A percentile compares a stretch with the other conserved stretches of the same genome.
These are phyloP conservation scores for Cryptocheilus praepositus DNA, from an alignment of 2,888 invertebrate genomes.

Conservation along the genomic window DNA sequence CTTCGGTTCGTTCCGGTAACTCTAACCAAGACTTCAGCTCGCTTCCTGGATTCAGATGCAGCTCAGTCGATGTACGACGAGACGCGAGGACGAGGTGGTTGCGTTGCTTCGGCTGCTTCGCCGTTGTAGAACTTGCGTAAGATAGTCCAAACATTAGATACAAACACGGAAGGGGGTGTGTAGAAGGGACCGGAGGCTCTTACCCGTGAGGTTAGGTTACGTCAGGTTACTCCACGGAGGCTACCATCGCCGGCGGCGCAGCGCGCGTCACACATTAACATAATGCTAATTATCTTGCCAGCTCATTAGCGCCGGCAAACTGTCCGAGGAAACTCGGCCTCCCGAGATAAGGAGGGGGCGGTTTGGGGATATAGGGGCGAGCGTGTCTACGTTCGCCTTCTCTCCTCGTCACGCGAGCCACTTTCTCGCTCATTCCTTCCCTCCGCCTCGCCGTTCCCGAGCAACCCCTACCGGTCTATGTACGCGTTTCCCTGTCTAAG, in stretches of 20 bases:
- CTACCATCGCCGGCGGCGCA: constrained; percentile 26
- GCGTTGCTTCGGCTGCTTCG: constrained; percentile 8
- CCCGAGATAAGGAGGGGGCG: constrained; percentile 68
- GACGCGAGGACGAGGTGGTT: constrained; percentile 3
- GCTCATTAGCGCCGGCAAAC: constrained; percentile 74
- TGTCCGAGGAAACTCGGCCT: constrained; percentile 73
- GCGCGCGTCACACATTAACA: constrained; percentile 72
- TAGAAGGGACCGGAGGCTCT: constrained; percentile 44
- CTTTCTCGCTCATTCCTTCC: too few species aligned
- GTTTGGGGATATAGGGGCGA: constrained; percentile 8
- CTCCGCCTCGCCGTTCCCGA: constrained; percentile 1
- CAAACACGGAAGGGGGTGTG: constrained; percentile 50
- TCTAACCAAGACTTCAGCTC: too few species aligned
- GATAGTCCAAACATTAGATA: constrained; percentile 68
- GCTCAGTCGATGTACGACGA: background rate
- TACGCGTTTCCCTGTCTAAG: constrained; percentile 38
- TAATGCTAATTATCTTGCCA: constrained; percentile 75
- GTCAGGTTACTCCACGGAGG: constrained; percentile 56
- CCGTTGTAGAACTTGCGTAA: constrained; percentile 55
- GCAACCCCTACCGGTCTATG: too few species aligned
- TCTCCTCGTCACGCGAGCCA: constrained; percentile 5
- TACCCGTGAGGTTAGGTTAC: constrained; percentile 63
- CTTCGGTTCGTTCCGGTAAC: too few species aligned
- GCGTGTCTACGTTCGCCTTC: constrained; percentile 7
- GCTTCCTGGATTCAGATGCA: too few species aligned